phyloP scores from a whole-genome alignment of 2,888 invertebrate species.

The Polyploca ridens region DNA sequence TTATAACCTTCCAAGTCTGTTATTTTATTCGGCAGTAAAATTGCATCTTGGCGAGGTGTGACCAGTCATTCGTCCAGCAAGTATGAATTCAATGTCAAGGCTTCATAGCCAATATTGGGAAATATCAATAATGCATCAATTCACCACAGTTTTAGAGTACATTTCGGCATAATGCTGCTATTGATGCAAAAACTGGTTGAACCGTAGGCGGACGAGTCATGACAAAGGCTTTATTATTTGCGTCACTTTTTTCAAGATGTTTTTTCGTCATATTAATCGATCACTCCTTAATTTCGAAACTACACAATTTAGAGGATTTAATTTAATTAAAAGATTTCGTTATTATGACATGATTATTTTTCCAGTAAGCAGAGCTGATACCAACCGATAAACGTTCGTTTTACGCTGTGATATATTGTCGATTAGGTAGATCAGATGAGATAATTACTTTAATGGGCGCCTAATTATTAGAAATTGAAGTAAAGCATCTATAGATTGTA shows the following conservation, averaged over 20 bases:
- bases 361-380: neutral
- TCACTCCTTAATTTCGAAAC: slow-evolving; percentile 6
- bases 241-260: slow-evolving; percentile 33
- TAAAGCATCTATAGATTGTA: neutral
- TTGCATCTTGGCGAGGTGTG: neutral
- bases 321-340: neutral
- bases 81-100: neutral
- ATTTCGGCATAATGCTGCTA: slow-evolving; percentile 16
- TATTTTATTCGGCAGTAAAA: neutral
- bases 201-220: slow-evolving; percentile 47
- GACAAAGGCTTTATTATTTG: slow-evolving; percentile 38
- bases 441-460: neutral
- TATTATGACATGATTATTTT: neutral
- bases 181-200: slow-evolving; percentile 29
- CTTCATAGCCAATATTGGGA: neutral
- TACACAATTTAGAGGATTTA: neutral
- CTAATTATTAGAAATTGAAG: neutral
- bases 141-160: neutral
- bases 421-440: slow-evolving; percentile 2
- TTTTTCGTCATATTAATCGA: slow-evolving; percentile 22
- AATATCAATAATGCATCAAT: neutral
- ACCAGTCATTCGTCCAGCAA: neutral
- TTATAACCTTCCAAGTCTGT: neutral
- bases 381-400: neutral
- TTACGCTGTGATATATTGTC: neutral